These are phyloP conservation scores for Centruroides sculpturatus DNA, from an alignment of 1,140 invertebrate genomes.

Conservation along the genomic window DNA sequence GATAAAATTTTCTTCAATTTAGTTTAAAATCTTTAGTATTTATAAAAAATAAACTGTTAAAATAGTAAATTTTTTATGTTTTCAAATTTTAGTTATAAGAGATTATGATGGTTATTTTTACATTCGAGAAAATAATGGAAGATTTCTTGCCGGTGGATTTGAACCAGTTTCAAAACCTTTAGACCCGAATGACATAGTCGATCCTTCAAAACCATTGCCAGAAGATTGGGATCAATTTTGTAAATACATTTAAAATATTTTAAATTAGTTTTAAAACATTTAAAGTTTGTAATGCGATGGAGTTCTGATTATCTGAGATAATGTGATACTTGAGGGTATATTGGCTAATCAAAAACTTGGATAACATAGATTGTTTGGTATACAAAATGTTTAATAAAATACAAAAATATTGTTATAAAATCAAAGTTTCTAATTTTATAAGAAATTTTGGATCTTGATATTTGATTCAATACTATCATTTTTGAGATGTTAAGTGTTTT, in stretches of 20 bases:
- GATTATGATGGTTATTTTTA: slow-evolving; percentile 39
- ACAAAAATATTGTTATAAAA: too few relatives aligned
- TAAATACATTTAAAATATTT: slow-evolving; percentile 27
- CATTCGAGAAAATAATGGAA: slow-evolving; percentile 32
- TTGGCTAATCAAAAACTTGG: too few relatives aligned
- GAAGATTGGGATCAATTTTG: slow-evolving; percentile 93
- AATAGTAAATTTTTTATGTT: background rate
- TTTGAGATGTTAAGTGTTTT: too few relatives aligned
- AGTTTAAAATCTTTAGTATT: background rate
- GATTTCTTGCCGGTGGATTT: slow-evolving; percentile 37
- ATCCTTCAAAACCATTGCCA: slow-evolving; percentile 21
- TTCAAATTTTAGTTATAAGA: slow-evolving; percentile 27
- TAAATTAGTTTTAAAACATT: background rate
- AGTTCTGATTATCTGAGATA: too few relatives aligned
- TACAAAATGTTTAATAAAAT: too few relatives aligned
- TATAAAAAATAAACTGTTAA: background rate
- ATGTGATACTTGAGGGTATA: too few relatives aligned
- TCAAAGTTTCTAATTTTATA: too few relatives aligned
- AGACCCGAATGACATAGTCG: slow-evolving; percentile 12
- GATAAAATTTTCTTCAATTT: background rate
- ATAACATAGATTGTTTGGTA: too few relatives aligned
- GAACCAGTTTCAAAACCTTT: slow-evolving; percentile 33
- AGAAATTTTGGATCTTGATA: too few relatives aligned
- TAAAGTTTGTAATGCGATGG: too few relatives aligned
- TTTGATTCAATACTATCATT: too few relatives aligned